These are phyloP conservation scores for Centropristis striata DNA, from an alignment of 2,113 vertebrate species.

Conservation along the genomic window DNA sequence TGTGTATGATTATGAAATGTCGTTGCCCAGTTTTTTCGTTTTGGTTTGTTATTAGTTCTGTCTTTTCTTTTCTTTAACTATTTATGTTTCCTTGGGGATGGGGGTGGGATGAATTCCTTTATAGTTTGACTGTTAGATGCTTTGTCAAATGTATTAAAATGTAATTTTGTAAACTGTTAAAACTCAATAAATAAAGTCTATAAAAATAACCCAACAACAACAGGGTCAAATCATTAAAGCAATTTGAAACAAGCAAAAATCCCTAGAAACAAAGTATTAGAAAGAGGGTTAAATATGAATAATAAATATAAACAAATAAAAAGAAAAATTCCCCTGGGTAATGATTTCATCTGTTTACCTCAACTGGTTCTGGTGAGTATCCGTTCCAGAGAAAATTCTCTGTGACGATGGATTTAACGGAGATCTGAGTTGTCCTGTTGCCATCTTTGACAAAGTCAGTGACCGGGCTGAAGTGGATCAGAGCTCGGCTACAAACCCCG, in stretches of 20 bases:
- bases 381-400: constrained; percentile 90
- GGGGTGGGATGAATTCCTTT: too few relatives aligned
- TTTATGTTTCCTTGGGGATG: too few relatives aligned
- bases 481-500: constrained; percentile 83
- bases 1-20: too few relatives aligned
- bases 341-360: constrained; percentile 77
- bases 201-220: too few relatives aligned
- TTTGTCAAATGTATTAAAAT: too few relatives aligned
- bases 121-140: too few relatives aligned
- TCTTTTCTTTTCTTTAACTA: too few relatives aligned
- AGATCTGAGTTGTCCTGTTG: constrained; percentile 86
- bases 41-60: too few relatives aligned
- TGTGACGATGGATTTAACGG: constrained; percentile 82
- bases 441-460: constrained; percentile 88
- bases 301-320: background rate
- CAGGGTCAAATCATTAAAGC: background rate
- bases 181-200: too few relatives aligned
- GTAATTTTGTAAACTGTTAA: too few relatives aligned
- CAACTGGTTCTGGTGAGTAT: constrained; percentile 85
- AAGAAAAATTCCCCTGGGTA: background rate
- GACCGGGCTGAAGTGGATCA: constrained; percentile 86
- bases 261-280: background rate
- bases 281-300: background rate
- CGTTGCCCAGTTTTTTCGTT: too few relatives aligned
- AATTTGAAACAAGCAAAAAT: background rate